A percentile compares a stretch with the other conserved stretches of the same genome.
Conservation (phyloP, 2,113 vertebrate species). For the Choloepus hoffmanni region DNA sequence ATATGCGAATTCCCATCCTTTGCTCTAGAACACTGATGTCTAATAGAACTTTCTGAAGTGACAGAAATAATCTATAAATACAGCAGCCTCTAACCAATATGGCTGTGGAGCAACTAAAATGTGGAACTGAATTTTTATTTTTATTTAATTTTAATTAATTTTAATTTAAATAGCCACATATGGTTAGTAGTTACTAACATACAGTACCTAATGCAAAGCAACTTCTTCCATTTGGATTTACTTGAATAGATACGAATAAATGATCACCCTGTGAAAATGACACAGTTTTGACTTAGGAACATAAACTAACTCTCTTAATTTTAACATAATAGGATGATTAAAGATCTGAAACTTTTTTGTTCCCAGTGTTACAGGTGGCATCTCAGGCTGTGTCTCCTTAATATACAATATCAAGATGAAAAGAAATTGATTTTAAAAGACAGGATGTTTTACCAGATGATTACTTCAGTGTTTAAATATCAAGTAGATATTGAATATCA, state of each 20-base stretch:
- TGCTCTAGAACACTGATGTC: background rate
- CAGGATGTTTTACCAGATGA: background rate
- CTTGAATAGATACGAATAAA: background rate
- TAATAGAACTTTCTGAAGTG: background rate
- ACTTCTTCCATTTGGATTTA: background rate
- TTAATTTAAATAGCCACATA: conserved; percentile 31
- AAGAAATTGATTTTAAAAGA: background rate
- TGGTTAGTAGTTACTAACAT: background rate
- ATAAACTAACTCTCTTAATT: conserved; percentile 36
- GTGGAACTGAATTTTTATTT: background rate
- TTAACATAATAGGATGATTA: background rate
- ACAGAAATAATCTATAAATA: background rate
- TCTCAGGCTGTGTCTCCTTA: background rate
- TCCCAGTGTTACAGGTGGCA: background rate
- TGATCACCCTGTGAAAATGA: background rate
- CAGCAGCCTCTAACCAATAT: background rate
- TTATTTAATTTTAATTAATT: conserved; percentile 38
- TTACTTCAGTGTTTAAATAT: background rate
- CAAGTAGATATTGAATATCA: background rate
- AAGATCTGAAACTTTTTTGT: background rate
- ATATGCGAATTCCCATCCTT: background rate
- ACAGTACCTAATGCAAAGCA: background rate
- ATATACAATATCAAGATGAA: background rate
- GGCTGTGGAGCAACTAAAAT: background rate
- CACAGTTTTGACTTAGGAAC: background rate